These are phyloP conservation scores for Oreochromis aureus DNA, from an alignment of 2,113 vertebrate species.

Conservation along the genomic window DNA sequence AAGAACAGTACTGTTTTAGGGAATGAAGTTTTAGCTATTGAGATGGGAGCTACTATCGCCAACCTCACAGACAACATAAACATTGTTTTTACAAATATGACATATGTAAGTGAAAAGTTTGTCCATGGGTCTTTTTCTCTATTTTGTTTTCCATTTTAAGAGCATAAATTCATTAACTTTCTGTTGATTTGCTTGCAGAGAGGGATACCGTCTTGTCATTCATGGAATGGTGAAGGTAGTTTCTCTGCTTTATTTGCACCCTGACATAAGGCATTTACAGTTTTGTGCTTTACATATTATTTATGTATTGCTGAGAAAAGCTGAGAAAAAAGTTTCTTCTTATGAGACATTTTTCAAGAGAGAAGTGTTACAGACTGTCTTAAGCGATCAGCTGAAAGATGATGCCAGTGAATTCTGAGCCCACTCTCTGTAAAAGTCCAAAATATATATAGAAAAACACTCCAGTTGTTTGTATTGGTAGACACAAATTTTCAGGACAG, in stretches of 20 bases:
- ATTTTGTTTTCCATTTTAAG: neutral
- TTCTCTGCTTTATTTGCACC: neutral
- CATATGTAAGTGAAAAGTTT: slow-evolving; percentile 20
- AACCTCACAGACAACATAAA: slow-evolving; percentile 53
- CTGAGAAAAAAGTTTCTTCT: neutral
- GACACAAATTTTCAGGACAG: neutral
- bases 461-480: neutral
- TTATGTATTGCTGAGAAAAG: neutral
- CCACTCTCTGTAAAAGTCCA: neutral
- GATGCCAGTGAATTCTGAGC: neutral
- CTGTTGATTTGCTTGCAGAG: slow-evolving; percentile 11
- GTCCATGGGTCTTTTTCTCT: neutral
- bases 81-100: slow-evolving; percentile 2
- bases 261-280: neutral
- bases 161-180: neutral
- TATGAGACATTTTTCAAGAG: neutral
- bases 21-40: slow-evolving; percentile 47
- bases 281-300: neutral
- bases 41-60: slow-evolving; percentile 41
- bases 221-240: slow-evolving; percentile 66
- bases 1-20: slow-evolving; percentile 32
- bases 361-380: neutral
- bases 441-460: neutral
- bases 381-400: neutral
- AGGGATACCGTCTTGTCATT: slow-evolving; percentile 33